Base-by-base conservation (phyloP, 2,888 invertebrate species). In the Amphipyra tragopoginis region DNA sequence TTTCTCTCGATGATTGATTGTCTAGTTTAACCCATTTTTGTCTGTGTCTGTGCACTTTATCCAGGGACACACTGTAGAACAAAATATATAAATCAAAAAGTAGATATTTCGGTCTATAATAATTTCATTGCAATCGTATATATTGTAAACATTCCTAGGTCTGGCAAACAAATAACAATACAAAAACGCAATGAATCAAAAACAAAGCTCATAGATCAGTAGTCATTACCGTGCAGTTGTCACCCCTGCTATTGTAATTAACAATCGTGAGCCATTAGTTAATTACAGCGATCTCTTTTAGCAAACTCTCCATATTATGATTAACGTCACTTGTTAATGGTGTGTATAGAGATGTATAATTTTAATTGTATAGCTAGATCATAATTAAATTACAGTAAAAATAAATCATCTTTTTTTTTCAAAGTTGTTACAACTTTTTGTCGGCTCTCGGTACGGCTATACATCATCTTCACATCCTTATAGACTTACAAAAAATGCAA, bases 241-340 rank as follows among this genome's bases (percentile, higher is more conserved):
- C 88, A 88, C 87, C 86, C 88, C 87, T 61, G 80, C 96, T 95
- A 96, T 96, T 94, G 96, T 96, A 96, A 96, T 96, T 96, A 96
- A 96, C 96, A 96, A 96, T 96, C 95, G 96, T 62, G 56, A 95
- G 95, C 96, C 96, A 96, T 97, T 97, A 96, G 96, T 96, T 96
- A 96, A 96, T 97, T 96, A 96, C 96, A 96, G 95, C 95, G 95
- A 95, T 96, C 96, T 96, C 86, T 89, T 88, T 88, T 82, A 79
- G 78, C 69, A 62, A 74, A 74, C 64, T 71, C 72, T 69, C 57
- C 75, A 69, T 79, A 80, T 84, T 81, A 77, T 83, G 82, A 86
- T 84, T 77, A 77, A 81, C 77, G 76, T 64, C 47, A 67, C 64
- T 72, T 69, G 11, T 26, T 50, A 72, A 55, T 64, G 50, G 61